Evolutionary conservation across 2,797 vertebrate genomes (phyloP).

Genomic region (Gouania willdenowi): DNA sequence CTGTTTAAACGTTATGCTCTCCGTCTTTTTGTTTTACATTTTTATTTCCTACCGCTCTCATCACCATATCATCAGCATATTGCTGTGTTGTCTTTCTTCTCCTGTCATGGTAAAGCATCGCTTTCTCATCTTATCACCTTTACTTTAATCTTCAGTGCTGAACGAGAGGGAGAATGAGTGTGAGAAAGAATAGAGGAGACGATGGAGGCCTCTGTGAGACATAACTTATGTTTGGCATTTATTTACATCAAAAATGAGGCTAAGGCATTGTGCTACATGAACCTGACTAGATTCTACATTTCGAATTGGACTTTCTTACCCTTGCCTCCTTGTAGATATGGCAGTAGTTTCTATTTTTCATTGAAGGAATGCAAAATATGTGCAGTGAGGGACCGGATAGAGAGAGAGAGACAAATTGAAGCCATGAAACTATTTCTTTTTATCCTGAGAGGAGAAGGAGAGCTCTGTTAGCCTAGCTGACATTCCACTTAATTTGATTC

Average conservation of each 20-base stretch:
- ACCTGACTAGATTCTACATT: conserved; percentile 16
- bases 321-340: conserved; percentile 20
- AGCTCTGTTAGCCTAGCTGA: conserved; percentile 61
- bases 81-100: conserved; percentile 22
- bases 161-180: not conserved
- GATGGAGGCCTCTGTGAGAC: conserved; percentile 4
- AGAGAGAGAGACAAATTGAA: conserved; percentile 59
- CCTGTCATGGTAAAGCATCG: conserved; percentile 29
- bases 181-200: not conserved
- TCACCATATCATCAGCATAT: conserved; percentile 50
- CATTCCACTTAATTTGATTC: conserved; percentile 75
- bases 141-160: conserved; percentile 41
- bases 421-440: conserved; percentile 58
- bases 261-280: conserved; percentile 5
- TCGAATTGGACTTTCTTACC: conserved; percentile 22
- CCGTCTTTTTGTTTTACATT: conserved; percentile 1
- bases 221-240: conserved; percentile 38
- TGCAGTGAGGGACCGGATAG: conserved; percentile 33
- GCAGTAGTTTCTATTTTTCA: conserved; percentile 19
- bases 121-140: conserved; percentile 19
- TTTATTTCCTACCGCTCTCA: conserved; percentile 35
- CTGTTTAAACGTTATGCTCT: conserved; percentile 7
- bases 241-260: conserved; percentile 47
- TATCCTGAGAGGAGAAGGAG: conserved; percentile 51
- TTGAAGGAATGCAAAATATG: conserved; percentile 44